Evolutionary conservation across 1,140 invertebrate species (phyloP), one percentile per base, ranked within the genome.

Genomic region (Aphelinus certus): DNA sequence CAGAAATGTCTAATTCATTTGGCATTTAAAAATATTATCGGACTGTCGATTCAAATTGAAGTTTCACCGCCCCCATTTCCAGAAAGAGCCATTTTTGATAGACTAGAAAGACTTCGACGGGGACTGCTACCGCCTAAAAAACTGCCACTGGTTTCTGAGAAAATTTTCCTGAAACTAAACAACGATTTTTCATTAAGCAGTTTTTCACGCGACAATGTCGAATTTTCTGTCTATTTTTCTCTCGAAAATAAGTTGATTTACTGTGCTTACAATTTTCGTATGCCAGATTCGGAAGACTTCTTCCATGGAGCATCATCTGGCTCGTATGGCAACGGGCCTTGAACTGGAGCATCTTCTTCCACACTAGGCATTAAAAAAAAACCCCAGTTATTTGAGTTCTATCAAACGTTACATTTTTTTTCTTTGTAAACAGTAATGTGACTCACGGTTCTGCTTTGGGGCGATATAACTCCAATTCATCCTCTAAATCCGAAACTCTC

Each of bases 241-340:
- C 4, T 60, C 45, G 1, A 9, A 26, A 58, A 26, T n/a, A 26
- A 58, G n/a, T 2, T 10, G n/a, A 58, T 58, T 6, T 43, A 60
- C 42, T 60, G 26, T 42, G 93, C 95, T 93, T 92, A 98, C 96
- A 98, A 96, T 92, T 96, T 96, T 80, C 95, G 91, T 81, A 98
- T 97, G 51, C 96, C 95, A 73, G 95, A 95, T 86, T 94, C 93
- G 9, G 91, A 91, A 80, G 90, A 89, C 81, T 92, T 92, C 84
- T 95, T 96, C 94, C 94, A 96, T 0, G 95, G 93, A 76, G 98
- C 98, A 88, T 99, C 97, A 80, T 97, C 95, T 10, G 97, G 97
- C 86, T 99, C 97, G 73, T 93, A 94, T 68, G 97, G 97, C 78
- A 99, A 91, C 46, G 97, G 97, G 10, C 97, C 97, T 88, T 98